Percentiles rank a stretch among this genome's conserved stretches.
Conservation (phyloP, 2,888 invertebrate species). For the Ceriagrion tenellum region DNA sequence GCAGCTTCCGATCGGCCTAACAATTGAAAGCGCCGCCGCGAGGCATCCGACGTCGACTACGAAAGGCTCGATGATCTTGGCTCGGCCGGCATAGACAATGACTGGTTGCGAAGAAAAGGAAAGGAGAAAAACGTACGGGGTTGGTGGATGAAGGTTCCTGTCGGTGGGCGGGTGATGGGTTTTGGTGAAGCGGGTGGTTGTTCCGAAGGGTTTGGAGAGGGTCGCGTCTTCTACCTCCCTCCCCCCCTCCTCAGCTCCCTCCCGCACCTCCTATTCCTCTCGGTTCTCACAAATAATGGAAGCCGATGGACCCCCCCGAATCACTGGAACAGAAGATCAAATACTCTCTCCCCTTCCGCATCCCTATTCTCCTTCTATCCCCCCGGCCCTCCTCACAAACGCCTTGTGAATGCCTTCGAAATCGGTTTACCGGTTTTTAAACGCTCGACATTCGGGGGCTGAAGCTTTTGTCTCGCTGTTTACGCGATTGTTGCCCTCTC, state of each 20-base stretch:
- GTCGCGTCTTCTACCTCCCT: background rate
- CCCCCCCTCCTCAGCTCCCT: too few relatives aligned
- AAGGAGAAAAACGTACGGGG: background rate
- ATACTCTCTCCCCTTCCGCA: slow-evolving; percentile 38
- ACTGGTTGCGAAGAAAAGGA: background rate
- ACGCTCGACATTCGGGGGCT: background rate
- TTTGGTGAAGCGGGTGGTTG: background rate
- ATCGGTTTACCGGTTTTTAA: slow-evolving; percentile 64
- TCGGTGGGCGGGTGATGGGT: background rate
- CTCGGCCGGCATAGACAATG: slow-evolving; percentile 60
- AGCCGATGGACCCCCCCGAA: slow-evolving; percentile 29
- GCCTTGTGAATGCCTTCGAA: slow-evolving; percentile 49
- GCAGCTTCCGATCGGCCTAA: slow-evolving; percentile 15
- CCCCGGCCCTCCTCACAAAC: background rate
- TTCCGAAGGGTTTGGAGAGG: background rate
- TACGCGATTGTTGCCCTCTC: slow-evolving; percentile 23
- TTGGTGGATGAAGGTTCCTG: background rate
- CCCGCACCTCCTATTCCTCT: background rate
- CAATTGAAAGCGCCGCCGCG: slow-evolving; percentile 58
- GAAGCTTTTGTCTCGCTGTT: slow-evolving; percentile 23
- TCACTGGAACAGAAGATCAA: slow-evolving; percentile 59
- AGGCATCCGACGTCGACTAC: slow-evolving; percentile 37
- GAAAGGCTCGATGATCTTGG: slow-evolving; percentile 60
- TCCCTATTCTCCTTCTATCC: background rate
- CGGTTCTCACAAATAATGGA: slow-evolving; percentile 57